Percentiles rank a stretch among this genome's conserved stretches.
phyloP scores from a whole-genome alignment of 2,888 invertebrate genomes.

The Acrocera orbiculus region DNA sequence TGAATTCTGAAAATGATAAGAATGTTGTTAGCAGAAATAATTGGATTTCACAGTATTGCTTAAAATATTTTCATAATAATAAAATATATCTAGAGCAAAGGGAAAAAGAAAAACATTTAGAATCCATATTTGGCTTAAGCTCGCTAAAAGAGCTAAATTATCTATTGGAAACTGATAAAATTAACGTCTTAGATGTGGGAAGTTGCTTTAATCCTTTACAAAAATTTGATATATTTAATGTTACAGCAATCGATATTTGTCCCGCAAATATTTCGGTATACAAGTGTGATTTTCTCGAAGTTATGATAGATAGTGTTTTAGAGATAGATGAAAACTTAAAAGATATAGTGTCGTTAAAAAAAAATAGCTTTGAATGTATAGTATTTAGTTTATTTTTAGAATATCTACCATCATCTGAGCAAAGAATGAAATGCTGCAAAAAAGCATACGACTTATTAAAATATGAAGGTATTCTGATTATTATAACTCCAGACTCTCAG shows the following conservation, averaged over 20 bases:
- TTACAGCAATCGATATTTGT: conserved; percentile 58
- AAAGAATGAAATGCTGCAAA: conserved; percentile 55
- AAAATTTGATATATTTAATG: conserved; percentile 43
- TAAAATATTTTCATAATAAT: conserved; percentile 43
- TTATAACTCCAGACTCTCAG: conserved; percentile 82
- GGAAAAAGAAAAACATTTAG: conserved; percentile 36
- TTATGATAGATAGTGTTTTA: conserved; percentile 30
- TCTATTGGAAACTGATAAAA: conserved; percentile 21
- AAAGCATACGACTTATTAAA: conserved; percentile 61
- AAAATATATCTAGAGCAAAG: conserved; percentile 33
- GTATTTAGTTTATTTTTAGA: conserved; percentile 78
- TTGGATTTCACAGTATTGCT: conserved; percentile 48
- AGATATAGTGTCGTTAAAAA: conserved; percentile 32
- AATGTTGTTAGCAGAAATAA: conserved; percentile 42
- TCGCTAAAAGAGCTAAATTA: too few relatives aligned
- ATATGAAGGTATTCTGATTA: conserved; percentile 57
- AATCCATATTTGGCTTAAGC: too few relatives aligned
- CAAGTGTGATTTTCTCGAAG: conserved; percentile 63
- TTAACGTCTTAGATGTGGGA: conserved; percentile 70
- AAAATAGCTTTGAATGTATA: conserved; percentile 48
- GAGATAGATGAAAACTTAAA: conserved; percentile 17
- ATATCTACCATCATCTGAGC: conserved; percentile 65
- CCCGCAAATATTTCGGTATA: conserved; percentile 52
- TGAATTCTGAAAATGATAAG: conserved; percentile 24
- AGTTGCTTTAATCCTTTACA: conserved; percentile 87